phyloP scores from a whole-genome alignment of 2,888 invertebrate genomes.

The Lithophane leautieri region DNA sequence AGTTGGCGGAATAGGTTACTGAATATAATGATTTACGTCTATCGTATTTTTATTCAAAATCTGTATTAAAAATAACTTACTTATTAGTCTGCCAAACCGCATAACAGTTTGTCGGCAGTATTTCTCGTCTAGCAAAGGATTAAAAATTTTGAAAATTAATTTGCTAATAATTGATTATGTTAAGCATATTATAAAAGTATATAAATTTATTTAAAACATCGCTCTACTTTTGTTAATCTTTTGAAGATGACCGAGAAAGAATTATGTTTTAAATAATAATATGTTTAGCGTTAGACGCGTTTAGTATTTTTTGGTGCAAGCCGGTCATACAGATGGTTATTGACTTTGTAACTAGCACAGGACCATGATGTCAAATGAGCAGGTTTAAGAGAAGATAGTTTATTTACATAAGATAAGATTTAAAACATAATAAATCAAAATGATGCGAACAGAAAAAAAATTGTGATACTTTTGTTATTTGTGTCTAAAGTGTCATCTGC shows the following conservation, averaged over 20 bases:
- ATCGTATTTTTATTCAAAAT: too few relatives aligned
- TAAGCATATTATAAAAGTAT: background rate
- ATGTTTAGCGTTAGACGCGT: background rate
- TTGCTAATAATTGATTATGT: too few relatives aligned
- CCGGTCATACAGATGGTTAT: background rate
- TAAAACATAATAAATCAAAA: slow-evolving; percentile 26
- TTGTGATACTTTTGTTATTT: background rate
- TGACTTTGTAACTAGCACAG: background rate
- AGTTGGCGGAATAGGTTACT: too few relatives aligned
- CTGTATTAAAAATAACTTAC: too few relatives aligned
- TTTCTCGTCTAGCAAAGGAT: too few relatives aligned
- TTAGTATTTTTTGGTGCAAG: background rate
- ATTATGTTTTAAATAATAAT: background rate
- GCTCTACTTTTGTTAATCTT: background rate
- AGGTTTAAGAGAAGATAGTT: background rate
- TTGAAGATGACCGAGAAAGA: background rate
- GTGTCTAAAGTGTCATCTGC: slow-evolving; percentile 16
- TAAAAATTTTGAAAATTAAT: too few relatives aligned
- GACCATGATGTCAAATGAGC: background rate
- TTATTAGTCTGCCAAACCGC: too few relatives aligned
- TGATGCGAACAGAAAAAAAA: background rate
- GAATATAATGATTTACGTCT: too few relatives aligned
- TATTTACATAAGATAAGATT: slow-evolving; percentile 20
- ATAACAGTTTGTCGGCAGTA: too few relatives aligned
- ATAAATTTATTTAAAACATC: background rate